phyloP scores from a whole-genome alignment of 1,140 invertebrate genomes.

The Drosophila truncata region DNA sequence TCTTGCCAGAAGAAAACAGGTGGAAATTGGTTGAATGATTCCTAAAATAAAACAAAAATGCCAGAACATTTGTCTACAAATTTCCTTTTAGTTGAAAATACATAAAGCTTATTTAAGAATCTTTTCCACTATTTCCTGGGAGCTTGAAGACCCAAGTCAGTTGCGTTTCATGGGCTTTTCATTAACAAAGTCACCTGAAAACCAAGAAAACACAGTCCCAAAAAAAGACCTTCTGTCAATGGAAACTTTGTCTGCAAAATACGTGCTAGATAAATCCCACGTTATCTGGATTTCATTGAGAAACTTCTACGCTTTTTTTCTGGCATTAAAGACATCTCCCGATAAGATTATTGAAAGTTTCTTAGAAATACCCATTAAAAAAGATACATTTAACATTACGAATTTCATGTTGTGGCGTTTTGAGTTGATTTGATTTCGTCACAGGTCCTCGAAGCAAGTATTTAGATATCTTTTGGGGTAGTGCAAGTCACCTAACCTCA shows the following conservation, averaged over 20 bases:
- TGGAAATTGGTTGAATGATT: background rate
- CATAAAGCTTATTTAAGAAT: too few species aligned
- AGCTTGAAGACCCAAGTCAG: background rate
- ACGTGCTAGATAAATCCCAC: constrained; percentile 15
- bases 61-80: background rate
- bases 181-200: background rate
- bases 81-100: background rate
- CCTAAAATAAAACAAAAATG: background rate
- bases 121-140: too few species aligned
- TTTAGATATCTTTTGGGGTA: background rate
- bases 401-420: constrained; percentile 1
- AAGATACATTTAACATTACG: background rate
- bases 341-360: constrained; percentile 8
- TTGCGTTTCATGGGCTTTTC: background rate
- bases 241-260: constrained; percentile 11
- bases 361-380: constrained; percentile 6
- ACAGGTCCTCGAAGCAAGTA: background rate
- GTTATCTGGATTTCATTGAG: constrained; percentile 42
- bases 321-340: background rate
- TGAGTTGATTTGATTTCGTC: constrained; percentile 4
- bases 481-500: constrained; percentile 9
- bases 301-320: constrained; percentile 1
- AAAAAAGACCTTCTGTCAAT: background rate
- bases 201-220: background rate
- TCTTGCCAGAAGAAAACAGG: background rate